These are phyloP conservation scores for Camponotus floridanus DNA, from an alignment of 1,140 invertebrate genomes.

Conservation along the genomic window DNA sequence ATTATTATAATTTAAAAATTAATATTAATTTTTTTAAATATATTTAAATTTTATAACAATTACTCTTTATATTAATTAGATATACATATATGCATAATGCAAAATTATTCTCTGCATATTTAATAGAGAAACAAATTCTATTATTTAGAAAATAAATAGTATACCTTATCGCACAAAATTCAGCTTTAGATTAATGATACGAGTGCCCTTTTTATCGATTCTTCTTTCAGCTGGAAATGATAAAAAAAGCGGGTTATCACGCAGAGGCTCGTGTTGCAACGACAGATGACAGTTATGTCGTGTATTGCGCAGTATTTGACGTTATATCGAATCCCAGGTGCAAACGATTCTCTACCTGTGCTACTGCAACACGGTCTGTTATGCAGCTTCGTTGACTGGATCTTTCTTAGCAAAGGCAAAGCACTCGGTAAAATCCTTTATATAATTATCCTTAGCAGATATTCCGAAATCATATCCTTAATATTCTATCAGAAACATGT, in stretches of 20 bases:
- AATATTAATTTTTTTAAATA: too few species aligned
- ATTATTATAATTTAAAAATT: too few species aligned
- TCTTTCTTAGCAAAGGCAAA: constrained; percentile 88
- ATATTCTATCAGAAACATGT: not conserved
- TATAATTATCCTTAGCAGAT: not conserved
- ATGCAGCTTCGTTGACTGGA: constrained; percentile 89
- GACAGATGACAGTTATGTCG: constrained; percentile 92
- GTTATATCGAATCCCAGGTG: constrained; percentile 90
- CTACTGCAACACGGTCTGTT: constrained; percentile 91
- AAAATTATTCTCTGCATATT: too few species aligned
- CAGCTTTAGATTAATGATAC: constrained; percentile 1
- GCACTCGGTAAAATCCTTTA: constrained; percentile 86
- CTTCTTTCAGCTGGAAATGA: constrained; percentile 87
- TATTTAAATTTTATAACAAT: too few species aligned
- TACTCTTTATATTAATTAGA: too few species aligned
- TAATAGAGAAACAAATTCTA: not conserved
- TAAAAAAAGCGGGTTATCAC: constrained; percentile 89
- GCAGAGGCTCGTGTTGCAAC: constrained; percentile 89
- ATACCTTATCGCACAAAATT: not conserved
- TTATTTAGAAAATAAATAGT: not conserved
- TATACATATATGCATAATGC: too few species aligned
- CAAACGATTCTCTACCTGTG: constrained; percentile 81
- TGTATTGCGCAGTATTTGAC: too few species aligned
- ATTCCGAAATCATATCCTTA: not conserved
- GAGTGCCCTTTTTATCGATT: not conserved